A percentile compares a stretch with the other conserved stretches of the same genome.
Evolutionary conservation across 1,140 invertebrate genomes (phyloP).

Genomic region (Nasonia vitripennis): DNA sequence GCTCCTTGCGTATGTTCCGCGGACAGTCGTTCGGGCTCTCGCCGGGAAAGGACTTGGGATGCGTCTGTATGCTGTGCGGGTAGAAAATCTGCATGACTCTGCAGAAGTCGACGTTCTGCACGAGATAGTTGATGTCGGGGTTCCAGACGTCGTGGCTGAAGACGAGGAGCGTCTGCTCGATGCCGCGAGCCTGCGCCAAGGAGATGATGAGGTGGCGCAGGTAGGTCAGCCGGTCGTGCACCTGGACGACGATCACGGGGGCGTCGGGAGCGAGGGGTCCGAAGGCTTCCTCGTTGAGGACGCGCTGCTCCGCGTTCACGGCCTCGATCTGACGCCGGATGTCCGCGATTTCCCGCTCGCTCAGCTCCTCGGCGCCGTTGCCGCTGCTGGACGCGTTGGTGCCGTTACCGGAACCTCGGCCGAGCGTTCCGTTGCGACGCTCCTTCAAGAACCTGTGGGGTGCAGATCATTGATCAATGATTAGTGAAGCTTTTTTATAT

Average conservation of each 20-base stretch:
- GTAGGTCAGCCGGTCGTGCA: conserved; percentile 95
- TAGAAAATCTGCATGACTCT: conserved; percentile 98
- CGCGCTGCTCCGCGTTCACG: conserved; percentile 82
- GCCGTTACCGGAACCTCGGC: conserved; percentile 56
- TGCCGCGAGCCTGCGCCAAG: conserved; percentile 89
- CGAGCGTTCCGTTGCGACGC: conserved; percentile 64
- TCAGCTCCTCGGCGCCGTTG: conserved; percentile 57
- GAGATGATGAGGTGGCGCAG: conserved; percentile 94
- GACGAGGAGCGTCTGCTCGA: conserved; percentile 91
- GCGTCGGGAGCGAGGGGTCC: conserved; percentile 84
- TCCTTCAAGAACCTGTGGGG: conserved; percentile 57
- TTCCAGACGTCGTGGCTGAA: conserved; percentile 97
- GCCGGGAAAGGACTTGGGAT: conserved; percentile 94
- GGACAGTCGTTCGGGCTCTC: conserved; percentile 96
- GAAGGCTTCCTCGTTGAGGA: conserved; percentile 85
- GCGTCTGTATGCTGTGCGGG: conserved; percentile 95
- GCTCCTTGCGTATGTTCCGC: conserved; percentile 89
- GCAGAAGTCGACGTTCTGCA: conserved; percentile 91
- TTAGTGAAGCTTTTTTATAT: no score
- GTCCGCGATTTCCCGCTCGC: conserved; percentile 77
- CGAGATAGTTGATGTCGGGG: conserved; percentile 92
- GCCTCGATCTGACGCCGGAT: conserved; percentile 80
- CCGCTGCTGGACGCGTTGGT: not conserved
- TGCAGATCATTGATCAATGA: no score
- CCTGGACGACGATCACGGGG: conserved; percentile 89